These are phyloP conservation scores for Xylocampa areola DNA, from an alignment of 2,888 invertebrate genomes.

Conservation along the genomic window DNA sequence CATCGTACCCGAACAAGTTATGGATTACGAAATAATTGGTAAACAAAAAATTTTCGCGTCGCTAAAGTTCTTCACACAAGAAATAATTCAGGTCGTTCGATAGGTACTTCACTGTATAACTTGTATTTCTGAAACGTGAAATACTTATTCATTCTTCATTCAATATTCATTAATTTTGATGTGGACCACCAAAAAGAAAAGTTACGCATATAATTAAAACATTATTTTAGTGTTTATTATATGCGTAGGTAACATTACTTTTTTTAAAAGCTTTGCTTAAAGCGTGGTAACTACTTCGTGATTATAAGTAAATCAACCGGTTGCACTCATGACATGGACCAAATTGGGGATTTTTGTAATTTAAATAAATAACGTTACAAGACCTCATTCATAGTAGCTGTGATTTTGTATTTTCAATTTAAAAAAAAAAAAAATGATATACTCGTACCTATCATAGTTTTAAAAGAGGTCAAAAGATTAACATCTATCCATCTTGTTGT, in stretches of 20 bases:
- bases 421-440: too few species aligned
- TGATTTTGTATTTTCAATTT: conserved; percentile 39
- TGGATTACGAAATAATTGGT: conserved; percentile 76
- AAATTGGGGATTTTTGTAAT: conserved; percentile 33
- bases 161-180: too few species aligned
- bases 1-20: conserved; percentile 70
- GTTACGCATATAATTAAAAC: background rate
- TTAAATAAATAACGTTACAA: conserved; percentile 51
- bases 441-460: too few species aligned
- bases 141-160: conserved; percentile 47
- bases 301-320: conserved; percentile 26
- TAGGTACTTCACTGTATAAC: conserved; percentile 63
- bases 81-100: conserved; percentile 70
- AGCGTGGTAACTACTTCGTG: conserved; percentile 4
- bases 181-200: background rate
- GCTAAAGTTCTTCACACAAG: conserved; percentile 68
- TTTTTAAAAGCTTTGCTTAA: too few species aligned
- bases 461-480: conserved; percentile 22
- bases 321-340: conserved; percentile 42
- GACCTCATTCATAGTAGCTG: conserved; percentile 36
- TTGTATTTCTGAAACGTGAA: conserved; percentile 58
- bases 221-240: too few species aligned
- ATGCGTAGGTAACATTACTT: too few species aligned
- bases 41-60: conserved; percentile 76
- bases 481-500: background rate